Conservation (phyloP, 1,140 invertebrate species). For the Drosophila ogumai region DNA sequence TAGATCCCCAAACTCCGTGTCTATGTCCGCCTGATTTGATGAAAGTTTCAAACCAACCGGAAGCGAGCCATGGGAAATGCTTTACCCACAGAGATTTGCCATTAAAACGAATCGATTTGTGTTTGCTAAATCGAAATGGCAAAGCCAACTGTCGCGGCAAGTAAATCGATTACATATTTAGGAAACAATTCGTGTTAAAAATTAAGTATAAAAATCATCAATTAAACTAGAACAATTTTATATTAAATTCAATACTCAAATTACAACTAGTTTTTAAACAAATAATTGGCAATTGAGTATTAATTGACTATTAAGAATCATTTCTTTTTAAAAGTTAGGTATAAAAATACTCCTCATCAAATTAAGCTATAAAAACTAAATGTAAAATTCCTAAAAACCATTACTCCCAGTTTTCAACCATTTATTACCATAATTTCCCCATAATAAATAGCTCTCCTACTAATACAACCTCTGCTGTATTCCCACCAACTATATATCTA, state of each 20-base stretch:
- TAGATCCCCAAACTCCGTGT: neutral
- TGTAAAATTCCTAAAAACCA: too few species aligned
- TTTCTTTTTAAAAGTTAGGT: too few species aligned
- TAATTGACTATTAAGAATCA: too few species aligned
- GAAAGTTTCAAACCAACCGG: conserved; percentile 64
- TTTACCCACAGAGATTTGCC: conserved; percentile 53
- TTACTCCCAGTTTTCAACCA: too few species aligned
- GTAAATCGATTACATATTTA: conserved; percentile 14
- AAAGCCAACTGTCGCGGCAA: conserved; percentile 17
- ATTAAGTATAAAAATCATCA: too few species aligned
- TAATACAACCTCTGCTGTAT: conserved; percentile 4
- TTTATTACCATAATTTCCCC: neutral
- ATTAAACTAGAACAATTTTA: too few species aligned
- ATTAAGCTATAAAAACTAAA: too few species aligned
- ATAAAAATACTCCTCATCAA: neutral
- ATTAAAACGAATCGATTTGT: conserved; percentile 67
- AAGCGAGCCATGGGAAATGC: conserved; percentile 64
- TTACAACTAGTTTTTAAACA: too few species aligned
- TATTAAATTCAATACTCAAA: too few species aligned
- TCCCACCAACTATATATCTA: conserved; percentile 2
- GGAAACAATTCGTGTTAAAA: neutral
- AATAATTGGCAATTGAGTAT: too few species aligned
- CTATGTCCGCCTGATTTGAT: conserved; percentile 38
- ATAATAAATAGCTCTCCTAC: conserved; percentile 3
- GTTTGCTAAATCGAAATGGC: conserved; percentile 29